Conservation (phyloP, 2,797 vertebrate species). For the Echiichthys vipera region DNA sequence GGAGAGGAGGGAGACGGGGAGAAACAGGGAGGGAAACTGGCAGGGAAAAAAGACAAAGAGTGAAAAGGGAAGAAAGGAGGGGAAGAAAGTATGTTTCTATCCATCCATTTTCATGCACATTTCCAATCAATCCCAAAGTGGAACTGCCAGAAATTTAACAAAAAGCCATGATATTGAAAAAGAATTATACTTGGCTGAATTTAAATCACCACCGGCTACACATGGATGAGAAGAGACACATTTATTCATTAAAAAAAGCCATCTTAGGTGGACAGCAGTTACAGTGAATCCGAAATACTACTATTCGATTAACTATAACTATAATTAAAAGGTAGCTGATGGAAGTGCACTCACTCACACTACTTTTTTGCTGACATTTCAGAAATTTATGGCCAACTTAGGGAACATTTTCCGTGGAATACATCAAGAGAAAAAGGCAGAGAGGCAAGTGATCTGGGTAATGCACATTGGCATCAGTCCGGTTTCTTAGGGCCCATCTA, state of each 20-base stretch:
- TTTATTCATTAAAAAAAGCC: background rate
- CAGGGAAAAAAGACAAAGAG: background rate
- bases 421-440: background rate
- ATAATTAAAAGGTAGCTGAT: background rate
- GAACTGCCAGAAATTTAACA: background rate
- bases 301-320: background rate
- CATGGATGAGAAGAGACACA: background rate
- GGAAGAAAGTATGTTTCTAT: constrained; percentile 1
- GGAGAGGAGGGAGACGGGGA: background rate
- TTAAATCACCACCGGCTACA: too few species aligned
- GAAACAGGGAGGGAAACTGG: too few species aligned
- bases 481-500: constrained; percentile 5
- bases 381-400: background rate
- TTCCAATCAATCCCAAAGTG: background rate
- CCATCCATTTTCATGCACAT: constrained; percentile 12
- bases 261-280: background rate
- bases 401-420: background rate
- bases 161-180: background rate
- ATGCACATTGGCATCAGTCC: constrained; percentile 10
- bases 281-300: background rate
- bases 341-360: background rate
- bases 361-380: background rate
- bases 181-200: background rate
- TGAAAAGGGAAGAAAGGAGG: background rate
- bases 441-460: background rate